Conservation (phyloP, 2,797 vertebrate genomes). For the Rhinatrema bivittatum region DNA sequence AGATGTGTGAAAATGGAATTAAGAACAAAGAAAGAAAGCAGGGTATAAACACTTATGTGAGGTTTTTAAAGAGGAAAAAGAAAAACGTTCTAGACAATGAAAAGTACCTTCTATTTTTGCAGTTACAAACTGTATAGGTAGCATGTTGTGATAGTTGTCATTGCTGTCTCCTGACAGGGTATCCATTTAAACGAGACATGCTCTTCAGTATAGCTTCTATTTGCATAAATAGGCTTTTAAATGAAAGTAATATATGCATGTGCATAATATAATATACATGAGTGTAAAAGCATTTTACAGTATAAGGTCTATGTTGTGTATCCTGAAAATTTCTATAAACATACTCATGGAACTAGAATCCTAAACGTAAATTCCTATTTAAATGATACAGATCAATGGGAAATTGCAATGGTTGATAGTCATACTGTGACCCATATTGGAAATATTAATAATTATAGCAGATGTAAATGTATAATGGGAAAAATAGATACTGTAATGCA, state of each 20-base stretch:
- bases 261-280: not conserved
- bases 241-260: not conserved
- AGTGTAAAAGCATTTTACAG: not conserved
- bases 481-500: not conserved
- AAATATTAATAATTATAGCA: not conserved
- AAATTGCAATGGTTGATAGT: not conserved
- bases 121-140: not conserved
- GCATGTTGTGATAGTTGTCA: not conserved
- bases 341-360: not conserved
- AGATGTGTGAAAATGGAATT: no score
- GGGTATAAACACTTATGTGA: not conserved
- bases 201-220: not conserved
- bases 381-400: not conserved
- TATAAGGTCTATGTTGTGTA: not conserved
- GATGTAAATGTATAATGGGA: not conserved
- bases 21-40: not conserved
- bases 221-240: not conserved
- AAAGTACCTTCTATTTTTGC: not conserved
- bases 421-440: not conserved
- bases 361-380: not conserved
- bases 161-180: not conserved
- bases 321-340: no score
- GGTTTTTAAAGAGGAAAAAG: conserved; percentile 7
- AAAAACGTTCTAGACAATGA: not conserved
- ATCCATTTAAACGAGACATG: not conserved